Conservation (phyloP, 2,797 vertebrate genomes). For the Xenentodon cancila region DNA sequence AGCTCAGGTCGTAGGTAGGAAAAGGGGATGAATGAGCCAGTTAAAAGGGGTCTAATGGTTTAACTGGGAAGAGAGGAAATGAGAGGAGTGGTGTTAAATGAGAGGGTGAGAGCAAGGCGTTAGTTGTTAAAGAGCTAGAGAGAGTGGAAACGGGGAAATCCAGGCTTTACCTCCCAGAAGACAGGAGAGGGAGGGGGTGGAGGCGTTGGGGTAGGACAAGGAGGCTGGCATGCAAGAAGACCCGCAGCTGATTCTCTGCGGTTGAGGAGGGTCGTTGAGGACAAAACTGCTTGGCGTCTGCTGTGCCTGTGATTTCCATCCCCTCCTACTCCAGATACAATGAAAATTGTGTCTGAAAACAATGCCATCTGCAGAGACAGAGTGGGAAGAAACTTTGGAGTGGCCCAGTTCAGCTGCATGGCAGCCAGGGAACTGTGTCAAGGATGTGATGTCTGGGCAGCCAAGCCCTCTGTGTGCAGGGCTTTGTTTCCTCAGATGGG, state of each 20-base stretch:
- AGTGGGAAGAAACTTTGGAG: constrained; percentile 73
- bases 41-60: constrained; percentile 66
- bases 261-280: constrained; percentile 67
- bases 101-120: constrained; percentile 67
- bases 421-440: constrained; percentile 62
- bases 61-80: constrained; percentile 69
- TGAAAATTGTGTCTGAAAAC: constrained; percentile 80
- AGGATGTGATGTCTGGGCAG: constrained; percentile 68
- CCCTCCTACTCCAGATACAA: constrained; percentile 77
- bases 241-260: constrained; percentile 26
- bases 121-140: constrained; percentile 70
- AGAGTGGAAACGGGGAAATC: constrained; percentile 81
- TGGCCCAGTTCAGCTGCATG: constrained; percentile 60
- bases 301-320: constrained; percentile 66
- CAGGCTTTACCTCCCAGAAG: constrained; percentile 81
- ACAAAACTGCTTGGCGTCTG: constrained; percentile 60
- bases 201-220: not conserved
- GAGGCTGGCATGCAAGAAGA: constrained; percentile 21
- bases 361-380: constrained; percentile 77
- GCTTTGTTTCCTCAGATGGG: constrained; percentile 11
- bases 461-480: constrained; percentile 17
- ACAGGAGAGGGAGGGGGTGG: constrained; percentile 2
- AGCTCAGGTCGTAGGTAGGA: constrained; percentile 39
- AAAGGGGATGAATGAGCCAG: constrained; percentile 31
- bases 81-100: constrained; percentile 72